Evolutionary conservation across 2,888 invertebrate genomes (phyloP), one percentile per base, ranked within the genome.

Genomic region (Apamea monoglypha): DNA sequence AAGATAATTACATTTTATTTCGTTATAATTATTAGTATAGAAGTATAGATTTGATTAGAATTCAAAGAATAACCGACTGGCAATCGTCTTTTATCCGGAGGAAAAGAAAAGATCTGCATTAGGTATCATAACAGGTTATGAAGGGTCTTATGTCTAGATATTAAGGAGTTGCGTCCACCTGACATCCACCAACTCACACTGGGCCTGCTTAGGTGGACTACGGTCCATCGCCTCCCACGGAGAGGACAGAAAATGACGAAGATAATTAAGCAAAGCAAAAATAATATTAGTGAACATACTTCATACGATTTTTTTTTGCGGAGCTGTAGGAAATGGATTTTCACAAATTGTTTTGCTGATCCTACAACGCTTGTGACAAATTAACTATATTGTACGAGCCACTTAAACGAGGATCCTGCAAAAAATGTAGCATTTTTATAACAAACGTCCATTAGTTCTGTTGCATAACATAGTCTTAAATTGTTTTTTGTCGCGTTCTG

Each of bases 331-430:
- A 69, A 69, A 61, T 53, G 21, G 25, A 7, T 40, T 68, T 63
- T 53, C 2, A 14, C 16, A 68, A 79, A 53, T 68, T 53, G 32
- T 12, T 21, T 78, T 32, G 16, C 50, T 63, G 32, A 63, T 44
- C 21, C 53, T 40, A 63, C 61, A 16, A 16, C 29, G 25, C 40
- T 68, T n/a, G 79, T 78, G 32, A 79, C 63, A 44, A 79, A 68
- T 79, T n/a, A 63, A 25, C 16, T 18, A 10, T 63, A 32, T 79
- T 32, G 16, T 32, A 4, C 32, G 29, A n/a, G 29, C 25, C 40
- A 29, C 53, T 78, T 10, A 61, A 32, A 68, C 32, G 10, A 21
- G 7, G n/a, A 14, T n/a, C 25, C 16, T 32, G 68, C 21, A 44
- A 63, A 64, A n/a, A 32, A 44, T 25, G n/a, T 12, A n/a, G n/a